Evolutionary conservation across 2,888 invertebrate species (phyloP).

Genomic region (Eudasyphora cyanicolor): DNA sequence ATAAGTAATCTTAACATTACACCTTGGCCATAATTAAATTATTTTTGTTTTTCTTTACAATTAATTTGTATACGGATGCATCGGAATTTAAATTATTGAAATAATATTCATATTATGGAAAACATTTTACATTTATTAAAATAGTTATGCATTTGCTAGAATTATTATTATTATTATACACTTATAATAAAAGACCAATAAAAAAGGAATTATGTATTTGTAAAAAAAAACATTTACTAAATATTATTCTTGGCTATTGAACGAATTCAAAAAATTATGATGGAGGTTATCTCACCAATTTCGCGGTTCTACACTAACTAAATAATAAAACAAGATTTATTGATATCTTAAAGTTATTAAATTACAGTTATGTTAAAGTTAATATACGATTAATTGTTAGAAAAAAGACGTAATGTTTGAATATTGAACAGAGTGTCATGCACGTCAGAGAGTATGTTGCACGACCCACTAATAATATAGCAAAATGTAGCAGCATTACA

Average conservation of each 20-base stretch:
- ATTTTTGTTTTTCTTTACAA: slow-evolving; percentile 37
- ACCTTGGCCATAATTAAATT: slow-evolving; percentile 41
- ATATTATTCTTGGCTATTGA: not conserved
- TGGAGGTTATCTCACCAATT: no score
- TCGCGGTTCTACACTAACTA: no score
- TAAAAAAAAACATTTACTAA: slow-evolving; percentile 2
- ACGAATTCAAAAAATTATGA: not conserved
- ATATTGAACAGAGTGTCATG: no score
- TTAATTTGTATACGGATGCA: slow-evolving; percentile 34
- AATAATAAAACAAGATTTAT: no score
- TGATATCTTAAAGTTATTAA: no score
- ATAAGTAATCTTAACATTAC: slow-evolving; percentile 2
- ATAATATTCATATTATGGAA: slow-evolving; percentile 7
- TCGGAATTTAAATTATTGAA: slow-evolving; percentile 34
- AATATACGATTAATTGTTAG: no score
- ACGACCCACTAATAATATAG: no score
- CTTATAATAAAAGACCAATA: slow-evolving; percentile 42
- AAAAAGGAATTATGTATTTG: slow-evolving; percentile 40
- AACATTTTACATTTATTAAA: slow-evolving; percentile 21
- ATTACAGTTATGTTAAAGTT: no score
- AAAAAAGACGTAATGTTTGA: no score
- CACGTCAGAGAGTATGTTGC: no score
- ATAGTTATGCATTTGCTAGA: slow-evolving; percentile 59
- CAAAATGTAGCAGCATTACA: no score
- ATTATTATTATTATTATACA: slow-evolving; percentile 33